phyloP scores from a whole-genome alignment of 2,113 vertebrate species.

The Alethe castanea region DNA sequence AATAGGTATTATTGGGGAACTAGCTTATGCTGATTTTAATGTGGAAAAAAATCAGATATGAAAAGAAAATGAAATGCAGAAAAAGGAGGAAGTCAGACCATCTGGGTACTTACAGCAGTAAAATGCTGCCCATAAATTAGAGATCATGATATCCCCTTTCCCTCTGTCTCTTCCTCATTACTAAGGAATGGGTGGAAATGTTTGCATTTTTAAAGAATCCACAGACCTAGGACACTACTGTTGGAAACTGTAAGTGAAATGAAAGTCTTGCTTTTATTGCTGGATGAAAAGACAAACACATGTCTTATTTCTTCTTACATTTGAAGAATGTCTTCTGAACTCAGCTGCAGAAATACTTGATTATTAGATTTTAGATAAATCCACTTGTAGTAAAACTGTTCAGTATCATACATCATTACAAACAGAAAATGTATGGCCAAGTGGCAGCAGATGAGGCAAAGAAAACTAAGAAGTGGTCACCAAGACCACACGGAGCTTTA shows the following conservation, averaged over 20 bases:
- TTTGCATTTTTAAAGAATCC: conserved; percentile 46
- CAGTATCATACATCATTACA: background rate
- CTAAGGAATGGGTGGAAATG: conserved; percentile 29
- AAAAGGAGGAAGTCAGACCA: background rate
- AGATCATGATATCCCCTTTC: conserved; percentile 20
- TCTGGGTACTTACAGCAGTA: background rate
- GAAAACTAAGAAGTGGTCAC: background rate
- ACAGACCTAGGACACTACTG: background rate
- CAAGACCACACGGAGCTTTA: background rate
- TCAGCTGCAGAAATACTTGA: background rate
- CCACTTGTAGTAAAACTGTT: background rate
- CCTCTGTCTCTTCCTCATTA: conserved; percentile 14
- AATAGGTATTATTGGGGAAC: background rate
- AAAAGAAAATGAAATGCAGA: background rate
- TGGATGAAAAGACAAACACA: background rate
- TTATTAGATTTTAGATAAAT: background rate
- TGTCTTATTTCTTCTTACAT: background rate
- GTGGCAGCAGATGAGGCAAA: background rate
- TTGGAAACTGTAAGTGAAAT: background rate
- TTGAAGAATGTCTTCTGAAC: background rate
- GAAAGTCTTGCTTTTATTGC: background rate
- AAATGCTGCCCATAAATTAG: conserved; percentile 27
- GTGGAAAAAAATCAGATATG: background rate
- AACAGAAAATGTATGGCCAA: background rate
- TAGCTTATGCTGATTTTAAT: background rate